Conservation (phyloP, 2,888 invertebrate genomes). For the Horisme vitalbata region DNA sequence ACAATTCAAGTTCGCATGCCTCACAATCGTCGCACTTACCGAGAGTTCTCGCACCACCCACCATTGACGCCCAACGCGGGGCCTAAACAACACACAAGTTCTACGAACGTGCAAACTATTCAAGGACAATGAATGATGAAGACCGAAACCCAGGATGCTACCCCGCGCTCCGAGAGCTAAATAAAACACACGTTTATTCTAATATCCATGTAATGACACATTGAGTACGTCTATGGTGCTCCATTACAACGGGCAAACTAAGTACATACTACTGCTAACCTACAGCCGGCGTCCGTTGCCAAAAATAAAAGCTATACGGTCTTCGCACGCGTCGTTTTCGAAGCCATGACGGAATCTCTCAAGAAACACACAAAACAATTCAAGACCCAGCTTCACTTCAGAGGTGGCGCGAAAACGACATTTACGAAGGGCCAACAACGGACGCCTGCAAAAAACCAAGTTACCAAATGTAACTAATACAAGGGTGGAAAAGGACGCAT, state of each 20-base stretch:
- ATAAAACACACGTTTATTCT: constrained; percentile 80
- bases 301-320: constrained; percentile 33
- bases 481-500: constrained; percentile 51
- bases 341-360: constrained; percentile 21
- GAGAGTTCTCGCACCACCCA: constrained; percentile 26
- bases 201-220: constrained; percentile 81
- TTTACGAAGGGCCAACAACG: constrained; percentile 34
- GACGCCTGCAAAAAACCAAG: constrained; percentile 50
- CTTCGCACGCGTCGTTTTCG: constrained; percentile 22
- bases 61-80: constrained; percentile 53
- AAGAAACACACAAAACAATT: constrained; percentile 3
- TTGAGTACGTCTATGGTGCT: constrained; percentile 72
- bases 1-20: constrained; percentile 35
- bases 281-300: constrained; percentile 55
- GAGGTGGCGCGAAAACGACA: constrained; percentile 21
- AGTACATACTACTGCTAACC: constrained; percentile 62
- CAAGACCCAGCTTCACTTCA: constrained; percentile 24
- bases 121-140: constrained; percentile 36
- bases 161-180: constrained; percentile 65
- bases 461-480: constrained; percentile 64
- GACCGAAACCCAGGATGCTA: constrained; percentile 38
- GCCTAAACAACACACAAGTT: constrained; percentile 49
- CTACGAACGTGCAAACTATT: constrained; percentile 51
- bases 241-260: constrained; percentile 76
- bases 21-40: constrained; percentile 36